Evolutionary conservation across 1,140 invertebrate species (phyloP), one percentile per base, ranked within the genome.

Genomic region (Polypedilum vanderplanki): DNA sequence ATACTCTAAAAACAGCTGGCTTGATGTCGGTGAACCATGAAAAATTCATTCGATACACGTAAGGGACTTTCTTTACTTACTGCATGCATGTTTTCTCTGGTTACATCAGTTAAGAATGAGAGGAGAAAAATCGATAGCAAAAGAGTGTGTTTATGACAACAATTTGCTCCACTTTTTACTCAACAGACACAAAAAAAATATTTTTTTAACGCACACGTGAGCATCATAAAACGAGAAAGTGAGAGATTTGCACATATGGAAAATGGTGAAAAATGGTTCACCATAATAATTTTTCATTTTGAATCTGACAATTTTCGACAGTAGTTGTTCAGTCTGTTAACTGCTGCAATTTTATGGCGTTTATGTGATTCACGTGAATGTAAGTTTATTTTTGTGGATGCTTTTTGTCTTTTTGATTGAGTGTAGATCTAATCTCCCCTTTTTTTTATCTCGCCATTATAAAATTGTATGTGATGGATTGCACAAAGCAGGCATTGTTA

Each of bases 11-110:
- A 57, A 9, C 46, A 57, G 12, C 46, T 57, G 46, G 46, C 10
- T 57, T 57, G 46, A 57, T 57, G 46, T 57, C 46, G 46, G 46
- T 57, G 46, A 57, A 57, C 46, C 46, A 57, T 57, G 15, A 57
- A 57, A 57, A 57, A 57, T 57, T 57, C 46, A 57, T 57, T 57
- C 46, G 46, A 57, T 57, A 57, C 46, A 57, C 46, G 46, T 57
- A 57, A 57, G 46, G 46, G 46, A 57, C 46, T 15, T 57, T 57
- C 24, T 33, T 33, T 33, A 33, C 24, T 33, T 33, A 33, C 24
- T 57, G 46, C 46, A 33, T 33, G 24, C 24, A 33, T 33, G 24
- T 33, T 33, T 33, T 33, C 24, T 33, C 24, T 33, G 24, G 24
- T 33, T 33, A 33, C 24, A 33, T 33, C 24, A 33, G 24, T 33